Percentiles rank a stretch among this genome's conserved stretches.
These are phyloP conservation scores for Dendropsophus ebraccatus DNA, from an alignment of 2,113 vertebrate genomes.

Conservation along the genomic window DNA sequence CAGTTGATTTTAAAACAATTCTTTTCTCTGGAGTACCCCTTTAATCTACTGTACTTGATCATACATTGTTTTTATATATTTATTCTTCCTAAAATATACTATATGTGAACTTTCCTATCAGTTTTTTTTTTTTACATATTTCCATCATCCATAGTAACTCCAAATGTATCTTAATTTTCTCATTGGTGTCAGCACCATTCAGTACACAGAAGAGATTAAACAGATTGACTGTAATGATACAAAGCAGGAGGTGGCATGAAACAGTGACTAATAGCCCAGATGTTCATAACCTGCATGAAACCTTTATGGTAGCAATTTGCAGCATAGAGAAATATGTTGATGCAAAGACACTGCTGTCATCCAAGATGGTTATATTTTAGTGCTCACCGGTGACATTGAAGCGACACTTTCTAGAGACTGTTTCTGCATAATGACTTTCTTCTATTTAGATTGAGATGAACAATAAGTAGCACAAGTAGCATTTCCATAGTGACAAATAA, in stretches of 20 bases:
- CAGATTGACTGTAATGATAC: conserved; percentile 54
- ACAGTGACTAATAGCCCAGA: conserved; percentile 49
- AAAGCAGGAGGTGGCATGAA: conserved; percentile 51
- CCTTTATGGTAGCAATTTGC: conserved; percentile 50
- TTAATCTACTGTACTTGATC: no score
- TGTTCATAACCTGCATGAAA: conserved; percentile 54
- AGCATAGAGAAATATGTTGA: conserved; percentile 49
- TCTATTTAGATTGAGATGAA: not conserved
- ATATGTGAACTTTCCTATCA: not conserved
- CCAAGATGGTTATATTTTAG: conserved; percentile 20
- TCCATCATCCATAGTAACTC: not conserved
- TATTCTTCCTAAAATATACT: not conserved
- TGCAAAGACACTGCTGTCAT: conserved; percentile 41
- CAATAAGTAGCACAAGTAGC: not conserved
- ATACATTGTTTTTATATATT: not conserved
- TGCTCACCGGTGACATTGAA: conserved; percentile 34
- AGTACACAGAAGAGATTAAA: conserved; percentile 26
- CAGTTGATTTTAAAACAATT: no score
- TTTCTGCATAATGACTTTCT: not conserved
- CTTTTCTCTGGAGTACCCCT: no score
- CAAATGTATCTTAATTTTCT: not conserved
- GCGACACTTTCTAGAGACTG: not conserved
- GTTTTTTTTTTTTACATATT: not conserved
- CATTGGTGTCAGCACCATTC: not conserved
- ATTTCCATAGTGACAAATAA: not conserved